phyloP scores from a whole-genome alignment of 2,797 vertebrate genomes.

The Rhinogobio ventralis region DNA sequence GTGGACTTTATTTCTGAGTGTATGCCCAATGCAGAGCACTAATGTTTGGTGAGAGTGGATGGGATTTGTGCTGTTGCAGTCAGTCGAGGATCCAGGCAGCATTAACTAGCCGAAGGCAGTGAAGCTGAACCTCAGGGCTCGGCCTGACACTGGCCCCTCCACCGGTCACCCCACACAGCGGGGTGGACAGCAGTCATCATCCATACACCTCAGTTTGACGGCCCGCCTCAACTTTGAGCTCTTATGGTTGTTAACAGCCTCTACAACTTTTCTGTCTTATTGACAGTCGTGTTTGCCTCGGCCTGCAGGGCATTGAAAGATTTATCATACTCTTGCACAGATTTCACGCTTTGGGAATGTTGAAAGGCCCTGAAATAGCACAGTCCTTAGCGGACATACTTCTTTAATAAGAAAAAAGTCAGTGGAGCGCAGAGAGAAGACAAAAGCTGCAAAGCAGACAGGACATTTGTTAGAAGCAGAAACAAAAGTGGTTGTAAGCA shows the following conservation, averaged over 20 bases:
- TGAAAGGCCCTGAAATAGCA: slow-evolving; percentile 67
- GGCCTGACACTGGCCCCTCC: neutral
- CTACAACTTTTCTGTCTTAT: slow-evolving; percentile 57
- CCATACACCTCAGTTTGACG: slow-evolving; percentile 24
- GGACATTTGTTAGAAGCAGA: slow-evolving; percentile 31
- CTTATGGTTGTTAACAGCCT: slow-evolving; percentile 28
- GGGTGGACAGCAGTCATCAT: slow-evolving; percentile 40
- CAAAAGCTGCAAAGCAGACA: slow-evolving; percentile 36
- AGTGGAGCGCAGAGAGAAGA: slow-evolving; percentile 24
- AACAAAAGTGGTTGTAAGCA: slow-evolving; percentile 20
- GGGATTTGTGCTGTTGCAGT: neutral
- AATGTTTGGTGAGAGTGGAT: slow-evolving; percentile 12
- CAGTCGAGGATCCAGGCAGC: slow-evolving; percentile 7
- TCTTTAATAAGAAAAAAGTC: slow-evolving; percentile 40
- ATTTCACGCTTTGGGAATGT: slow-evolving; percentile 64
- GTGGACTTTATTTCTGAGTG: neutral
- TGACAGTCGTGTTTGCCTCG: slow-evolving; percentile 56
- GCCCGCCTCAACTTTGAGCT: slow-evolving; percentile 25
- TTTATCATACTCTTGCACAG: slow-evolving; percentile 63
- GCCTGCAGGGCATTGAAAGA: slow-evolving; percentile 65
- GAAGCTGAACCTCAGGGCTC: slow-evolving; percentile 38
- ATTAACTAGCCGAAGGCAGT: slow-evolving; percentile 42
- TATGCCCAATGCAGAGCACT: neutral
- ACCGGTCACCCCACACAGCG: slow-evolving; percentile 18
- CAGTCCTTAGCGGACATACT: slow-evolving; percentile 44